phyloP scores from a whole-genome alignment of 2,888 invertebrate genomes.

The Scaptodrosophila latifasciaeformis region DNA sequence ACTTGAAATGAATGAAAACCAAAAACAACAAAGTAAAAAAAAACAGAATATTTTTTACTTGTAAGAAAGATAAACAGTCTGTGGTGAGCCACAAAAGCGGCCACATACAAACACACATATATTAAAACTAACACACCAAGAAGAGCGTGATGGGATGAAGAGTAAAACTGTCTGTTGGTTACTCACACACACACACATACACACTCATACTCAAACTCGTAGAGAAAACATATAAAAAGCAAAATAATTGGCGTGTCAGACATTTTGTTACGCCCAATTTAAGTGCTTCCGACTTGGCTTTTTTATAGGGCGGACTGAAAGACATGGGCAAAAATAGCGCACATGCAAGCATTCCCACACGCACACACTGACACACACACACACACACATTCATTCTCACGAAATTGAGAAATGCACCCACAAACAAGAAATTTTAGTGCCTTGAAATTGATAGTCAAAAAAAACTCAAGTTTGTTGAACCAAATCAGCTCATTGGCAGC shows the following conservation, averaged over 20 bases:
- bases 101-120: no score
- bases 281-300: conserved; percentile 14
- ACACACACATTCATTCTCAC: no score
- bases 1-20: conserved; percentile 54
- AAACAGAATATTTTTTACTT: no score
- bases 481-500: no score
- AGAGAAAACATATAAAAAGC: conserved; percentile 62
- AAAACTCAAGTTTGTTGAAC: no score
- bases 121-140: not conserved
- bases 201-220: no score
- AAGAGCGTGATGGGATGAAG: not conserved
- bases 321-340: not conserved
- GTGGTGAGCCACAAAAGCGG: no score
- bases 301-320: not conserved
- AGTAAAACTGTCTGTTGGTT: not conserved
- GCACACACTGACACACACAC: not conserved
- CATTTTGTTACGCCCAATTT: conserved; percentile 55
- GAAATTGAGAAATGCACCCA: no score
- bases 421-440: no score
- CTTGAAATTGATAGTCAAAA: no score
- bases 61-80: conserved; percentile 14
- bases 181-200: not conserved
- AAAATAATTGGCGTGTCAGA: conserved; percentile 67
- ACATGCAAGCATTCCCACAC: not conserved
- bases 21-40: conserved; percentile 7